Evolutionary conservation across 2,797 vertebrate genomes (phyloP), one percentile per base, ranked within the genome.

Genomic region (Nannoperca australis): DNA sequence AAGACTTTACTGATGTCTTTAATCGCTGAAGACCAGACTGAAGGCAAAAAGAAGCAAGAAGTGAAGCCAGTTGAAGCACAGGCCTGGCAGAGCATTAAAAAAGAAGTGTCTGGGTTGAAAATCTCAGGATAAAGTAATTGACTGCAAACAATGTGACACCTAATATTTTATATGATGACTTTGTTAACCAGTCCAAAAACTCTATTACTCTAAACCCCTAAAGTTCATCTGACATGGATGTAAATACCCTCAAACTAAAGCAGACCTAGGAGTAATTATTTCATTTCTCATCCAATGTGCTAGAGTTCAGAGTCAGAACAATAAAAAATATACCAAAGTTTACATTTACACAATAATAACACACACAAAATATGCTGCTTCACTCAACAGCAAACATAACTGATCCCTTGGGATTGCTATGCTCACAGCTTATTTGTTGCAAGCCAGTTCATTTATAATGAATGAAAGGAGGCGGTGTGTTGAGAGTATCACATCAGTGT

Each of bases 371-470:
- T 53, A 62, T 36, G 58, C 54, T 4, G 38, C 49, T 58, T 17
- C 44, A 20, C n/a, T 73, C 40, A 34, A 42, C 22, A 60, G 73
- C 14, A 30, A 24, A 40, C 56, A 34, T n/a, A 56, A 55, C n/a
- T 10, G 51, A 68, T 74, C 62, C 55, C 70, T 69, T 9, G 5
- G 34, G 45, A 70, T 34, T 85, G 73, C 62, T 65, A 13, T 64
- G 64, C 36, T 62, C 13, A 27, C 59, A 65, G 61, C 22, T 51
- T 30, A 68, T 58, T 70, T 70, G 45, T 47, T 51, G 54, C 40
- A 71, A 73, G 40, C 13, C 53, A 9, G 55, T 4, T 6, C 70
- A 63, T 79, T 77, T 44, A 75, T 78, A 50, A 85, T 73, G 72
- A 75, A 82, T 60, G 70, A 80, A 38, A 38, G 49, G 55, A 44